Percentiles rank a stretch among this genome's conserved stretches.
Conservation (phyloP, 2,888 invertebrate genomes). For the Ypsolopha scabrella region DNA sequence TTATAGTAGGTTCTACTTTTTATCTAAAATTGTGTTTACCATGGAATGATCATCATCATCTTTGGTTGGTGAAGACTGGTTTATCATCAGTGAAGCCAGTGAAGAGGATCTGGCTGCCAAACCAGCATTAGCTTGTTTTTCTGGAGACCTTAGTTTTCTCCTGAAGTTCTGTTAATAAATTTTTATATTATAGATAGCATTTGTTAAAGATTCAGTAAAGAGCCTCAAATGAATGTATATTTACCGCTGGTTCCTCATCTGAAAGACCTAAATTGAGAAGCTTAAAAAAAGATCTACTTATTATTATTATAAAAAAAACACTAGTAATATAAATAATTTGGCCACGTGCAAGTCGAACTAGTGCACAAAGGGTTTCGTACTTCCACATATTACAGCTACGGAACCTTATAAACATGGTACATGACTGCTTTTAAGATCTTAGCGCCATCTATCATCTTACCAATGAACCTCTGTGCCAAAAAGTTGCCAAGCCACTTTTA, state of each 20-base stretch:
- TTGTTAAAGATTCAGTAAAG: too few relatives aligned
- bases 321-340: too few relatives aligned
- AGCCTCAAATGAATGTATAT: constrained; percentile 10
- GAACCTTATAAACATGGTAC: too few relatives aligned
- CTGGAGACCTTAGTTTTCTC: constrained; percentile 69
- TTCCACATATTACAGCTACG: too few relatives aligned
- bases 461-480: too few relatives aligned
- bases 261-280: constrained; percentile 54
- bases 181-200: not conserved
- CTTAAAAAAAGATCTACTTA: constrained; percentile 29
- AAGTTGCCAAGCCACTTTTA: too few relatives aligned
- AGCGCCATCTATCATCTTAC: too few relatives aligned
- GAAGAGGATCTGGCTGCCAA: constrained; percentile 57
- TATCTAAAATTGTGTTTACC: constrained; percentile 13
- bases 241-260: constrained; percentile 56
- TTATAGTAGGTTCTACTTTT: too few relatives aligned
- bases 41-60: constrained; percentile 36
- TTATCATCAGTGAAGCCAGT: constrained; percentile 52
- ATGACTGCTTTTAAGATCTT: too few relatives aligned
- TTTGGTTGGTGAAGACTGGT: constrained; percentile 35
- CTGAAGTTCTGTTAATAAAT: constrained; percentile 70
- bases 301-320: not conserved
- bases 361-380: too few relatives aligned
- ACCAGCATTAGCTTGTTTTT: constrained; percentile 48
- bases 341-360: too few relatives aligned